phyloP scores from a whole-genome alignment of 1,140 invertebrate species.

The Limonius californicus region DNA sequence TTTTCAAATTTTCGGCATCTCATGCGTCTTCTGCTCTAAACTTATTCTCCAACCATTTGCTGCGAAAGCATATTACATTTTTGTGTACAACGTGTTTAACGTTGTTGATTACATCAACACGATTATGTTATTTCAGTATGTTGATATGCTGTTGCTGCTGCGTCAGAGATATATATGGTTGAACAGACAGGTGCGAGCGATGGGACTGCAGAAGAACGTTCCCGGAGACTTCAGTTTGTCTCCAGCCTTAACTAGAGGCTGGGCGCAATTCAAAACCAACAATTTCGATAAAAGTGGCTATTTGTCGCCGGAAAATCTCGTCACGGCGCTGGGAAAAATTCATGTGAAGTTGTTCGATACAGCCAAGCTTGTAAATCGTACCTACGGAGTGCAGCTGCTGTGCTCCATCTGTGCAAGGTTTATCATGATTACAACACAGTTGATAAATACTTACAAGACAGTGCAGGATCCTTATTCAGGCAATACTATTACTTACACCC shows the following conservation, averaged over 20 bases:
- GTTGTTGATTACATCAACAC: conserved; percentile 25
- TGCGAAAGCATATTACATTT: background rate
- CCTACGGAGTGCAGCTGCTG: conserved; percentile 20
- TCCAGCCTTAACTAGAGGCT: background rate
- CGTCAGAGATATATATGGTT: conserved; percentile 24
- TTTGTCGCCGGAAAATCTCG: background rate
- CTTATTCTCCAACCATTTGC: conserved; percentile 14
- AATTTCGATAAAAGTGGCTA: background rate
- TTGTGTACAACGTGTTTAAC: conserved; percentile 23
- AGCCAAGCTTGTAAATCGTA: conserved; percentile 17
- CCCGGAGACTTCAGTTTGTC: background rate
- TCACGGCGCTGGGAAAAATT: conserved; percentile 16
- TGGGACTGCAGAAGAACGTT: background rate
- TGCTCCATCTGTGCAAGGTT: conserved; percentile 19
- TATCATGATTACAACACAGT: conserved; percentile 26
- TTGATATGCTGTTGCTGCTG: conserved; percentile 23
- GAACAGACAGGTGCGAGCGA: conserved; percentile 16
- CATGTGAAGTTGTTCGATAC: conserved; percentile 16
- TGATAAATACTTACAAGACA: conserved; percentile 23
- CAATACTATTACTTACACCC: conserved; percentile 4
- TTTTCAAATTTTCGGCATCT: conserved; percentile 17
- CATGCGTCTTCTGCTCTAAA: conserved; percentile 14
- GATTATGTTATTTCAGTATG: conserved; percentile 25
- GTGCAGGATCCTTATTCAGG: conserved; percentile 11
- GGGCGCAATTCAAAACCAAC: background rate